phyloP scores from a whole-genome alignment of 53 echinoderm and acorn worm genomes.

The Antedon mediterranea region DNA sequence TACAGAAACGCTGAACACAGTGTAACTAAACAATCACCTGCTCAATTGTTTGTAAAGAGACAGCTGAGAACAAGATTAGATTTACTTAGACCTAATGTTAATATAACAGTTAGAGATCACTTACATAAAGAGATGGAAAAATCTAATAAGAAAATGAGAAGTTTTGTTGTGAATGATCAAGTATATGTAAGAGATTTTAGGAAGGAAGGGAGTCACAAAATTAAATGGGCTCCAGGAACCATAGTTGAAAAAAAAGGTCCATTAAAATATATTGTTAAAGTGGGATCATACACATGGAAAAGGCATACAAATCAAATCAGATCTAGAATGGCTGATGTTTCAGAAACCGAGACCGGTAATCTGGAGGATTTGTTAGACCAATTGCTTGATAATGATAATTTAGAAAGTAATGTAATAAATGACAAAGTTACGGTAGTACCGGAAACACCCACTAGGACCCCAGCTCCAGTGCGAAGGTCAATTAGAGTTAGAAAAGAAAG shows the following conservation, averaged over 20 bases:
- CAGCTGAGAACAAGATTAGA: conserved; percentile 1
- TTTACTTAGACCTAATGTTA: background rate
- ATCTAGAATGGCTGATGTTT: background rate
- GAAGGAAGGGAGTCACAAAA: background rate
- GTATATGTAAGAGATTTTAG: background rate
- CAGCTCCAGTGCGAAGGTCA: background rate
- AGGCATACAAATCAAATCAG: background rate
- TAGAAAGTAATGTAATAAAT: background rate
- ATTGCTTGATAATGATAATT: background rate
- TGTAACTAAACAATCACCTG: background rate
- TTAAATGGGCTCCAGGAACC: background rate
- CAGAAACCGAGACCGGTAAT: background rate
- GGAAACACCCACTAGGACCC: background rate
- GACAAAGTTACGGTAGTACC: background rate
- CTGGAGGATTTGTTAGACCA: background rate
- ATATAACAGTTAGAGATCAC: background rate
- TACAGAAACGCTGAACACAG: conserved; percentile 7
- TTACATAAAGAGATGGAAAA: background rate
- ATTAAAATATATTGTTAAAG: background rate
- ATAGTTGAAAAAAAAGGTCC: background rate
- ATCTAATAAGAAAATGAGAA: background rate
- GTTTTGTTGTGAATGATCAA: background rate
- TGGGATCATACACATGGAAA: background rate
- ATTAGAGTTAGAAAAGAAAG: background rate
- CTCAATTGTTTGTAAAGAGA: conserved; percentile 5